phyloP scores from a whole-genome alignment of 2,888 invertebrate genomes.

The Eupithecia abbreviata region DNA sequence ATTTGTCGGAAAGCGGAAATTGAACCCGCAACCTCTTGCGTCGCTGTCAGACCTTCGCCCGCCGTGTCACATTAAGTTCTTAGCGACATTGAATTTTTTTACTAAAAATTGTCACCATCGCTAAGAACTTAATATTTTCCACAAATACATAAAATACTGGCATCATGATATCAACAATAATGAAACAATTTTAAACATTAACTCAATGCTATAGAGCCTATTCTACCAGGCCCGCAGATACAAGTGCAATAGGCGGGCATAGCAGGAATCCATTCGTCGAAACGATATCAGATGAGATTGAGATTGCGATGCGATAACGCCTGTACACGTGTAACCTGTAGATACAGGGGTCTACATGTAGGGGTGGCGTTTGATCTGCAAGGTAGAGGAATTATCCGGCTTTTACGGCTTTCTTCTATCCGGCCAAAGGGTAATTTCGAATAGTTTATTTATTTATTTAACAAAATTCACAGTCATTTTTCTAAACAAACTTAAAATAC shows the following conservation, averaged over 20 bases:
- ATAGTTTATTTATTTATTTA: too few species aligned
- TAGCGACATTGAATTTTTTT: too few species aligned
- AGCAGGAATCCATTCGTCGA: constrained; percentile 60
- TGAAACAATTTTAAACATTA: background rate
- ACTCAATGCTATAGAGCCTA: background rate
- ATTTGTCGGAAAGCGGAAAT: too few species aligned
- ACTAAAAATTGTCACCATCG: too few species aligned
- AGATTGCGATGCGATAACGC: constrained; percentile 69
- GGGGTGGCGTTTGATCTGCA: background rate
- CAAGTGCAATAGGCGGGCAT: constrained; percentile 24
- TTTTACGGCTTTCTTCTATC: background rate
- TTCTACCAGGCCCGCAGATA: background rate
- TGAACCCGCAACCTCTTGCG: too few species aligned
- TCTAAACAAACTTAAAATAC: too few species aligned
- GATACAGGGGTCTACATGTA: background rate
- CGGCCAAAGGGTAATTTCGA: background rate
- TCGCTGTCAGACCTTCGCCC: too few species aligned
- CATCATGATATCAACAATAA: too few species aligned
- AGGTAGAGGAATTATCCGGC: background rate
- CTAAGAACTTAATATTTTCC: too few species aligned
- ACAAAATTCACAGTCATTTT: too few species aligned
- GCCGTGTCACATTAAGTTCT: too few species aligned
- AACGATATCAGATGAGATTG: constrained; percentile 72
- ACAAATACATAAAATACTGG: too few species aligned
- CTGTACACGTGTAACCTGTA: constrained; percentile 62